Evolutionary conservation across 2,113 vertebrate species (phyloP), one percentile per base, ranked within the genome.

Genomic region (Todiramphus saurophagus): DNA sequence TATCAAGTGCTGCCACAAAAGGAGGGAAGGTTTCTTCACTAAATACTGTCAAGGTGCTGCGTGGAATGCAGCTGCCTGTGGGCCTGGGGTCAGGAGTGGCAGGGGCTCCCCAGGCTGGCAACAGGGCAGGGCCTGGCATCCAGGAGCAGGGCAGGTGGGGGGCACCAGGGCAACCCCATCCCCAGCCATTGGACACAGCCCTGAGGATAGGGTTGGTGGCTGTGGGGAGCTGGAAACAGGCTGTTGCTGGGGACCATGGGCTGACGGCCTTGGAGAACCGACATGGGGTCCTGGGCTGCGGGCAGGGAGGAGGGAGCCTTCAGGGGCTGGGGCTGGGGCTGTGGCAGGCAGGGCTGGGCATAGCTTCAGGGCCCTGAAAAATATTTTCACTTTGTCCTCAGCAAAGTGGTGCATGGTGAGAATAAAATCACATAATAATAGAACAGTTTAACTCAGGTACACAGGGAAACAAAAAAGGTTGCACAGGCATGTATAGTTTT

Each of bases 231-330:
- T 80, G 72, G 67, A 39, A 28, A 18, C 4, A 0, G 2, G 33
- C 51, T 2, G 0, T 28, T 1, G 0, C 27, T 43, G 31, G 23
- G 19, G 31, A 24, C 24, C 25, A 67, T 19, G 35, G 23, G 8
- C 58, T 83, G n/a, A 13, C 5, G 13, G 48, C 13, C 39, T 43
- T 0, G 0, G 6, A 27, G 46, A 14, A 8, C 58, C 80, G n/a
- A 14, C 5, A 3, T 46, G 62, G 48, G n/a, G 51, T 58, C 20
- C 30, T 58, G 43, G n/a, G 18, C 19, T 37, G 3, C 79, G 24
- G 50, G 25, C 24, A 64, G 17, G 35, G 10, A n/a, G 7, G 10
- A 10, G 28, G 5, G 33, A 46, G 16, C 50, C 14, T 17, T 10
- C 0, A 3, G 25, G 12, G 24, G 19, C 6, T 9, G 17, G 2